Conservation (phyloP, 2,113 vertebrate genomes). For the Gavia stellata region DNA sequence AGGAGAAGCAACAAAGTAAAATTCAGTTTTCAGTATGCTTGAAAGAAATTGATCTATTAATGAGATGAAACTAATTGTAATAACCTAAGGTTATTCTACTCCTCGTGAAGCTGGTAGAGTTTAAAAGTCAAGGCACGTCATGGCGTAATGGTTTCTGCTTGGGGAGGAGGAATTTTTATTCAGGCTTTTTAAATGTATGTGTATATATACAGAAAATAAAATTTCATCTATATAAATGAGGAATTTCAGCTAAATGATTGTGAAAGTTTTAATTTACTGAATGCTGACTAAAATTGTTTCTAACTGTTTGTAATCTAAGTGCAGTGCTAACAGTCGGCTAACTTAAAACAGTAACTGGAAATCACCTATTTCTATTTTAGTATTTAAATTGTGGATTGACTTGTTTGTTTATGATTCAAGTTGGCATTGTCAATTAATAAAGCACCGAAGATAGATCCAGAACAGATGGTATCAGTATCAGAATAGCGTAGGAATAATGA, state of each 20-base stretch:
- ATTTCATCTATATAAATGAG: background rate
- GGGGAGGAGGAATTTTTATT: background rate
- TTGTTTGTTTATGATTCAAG: background rate
- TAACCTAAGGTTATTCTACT: background rate
- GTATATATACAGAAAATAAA: background rate
- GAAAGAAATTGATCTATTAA: conserved; percentile 36
- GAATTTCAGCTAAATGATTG: background rate
- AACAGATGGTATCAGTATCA: accelerated
- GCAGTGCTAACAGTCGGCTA: too few relatives aligned
- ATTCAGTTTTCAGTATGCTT: background rate
- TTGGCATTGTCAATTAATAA: background rate
- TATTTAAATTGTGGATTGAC: background rate
- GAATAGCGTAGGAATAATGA: background rate
- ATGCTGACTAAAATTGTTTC: too few relatives aligned
- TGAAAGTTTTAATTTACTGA: background rate
- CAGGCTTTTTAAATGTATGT: background rate
- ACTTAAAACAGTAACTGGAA: background rate
- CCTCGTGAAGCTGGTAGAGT: background rate
- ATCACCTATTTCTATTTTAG: background rate
- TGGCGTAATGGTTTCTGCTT: background rate
- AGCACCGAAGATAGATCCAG: background rate
- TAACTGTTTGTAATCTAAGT: background rate
- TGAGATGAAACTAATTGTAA: conserved; percentile 37
- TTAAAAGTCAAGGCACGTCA: background rate
- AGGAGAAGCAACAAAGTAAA: conserved; percentile 60